These are phyloP conservation scores for Urocitellus parryii DNA, from an alignment of 2,113 vertebrate species.

Conservation along the genomic window DNA sequence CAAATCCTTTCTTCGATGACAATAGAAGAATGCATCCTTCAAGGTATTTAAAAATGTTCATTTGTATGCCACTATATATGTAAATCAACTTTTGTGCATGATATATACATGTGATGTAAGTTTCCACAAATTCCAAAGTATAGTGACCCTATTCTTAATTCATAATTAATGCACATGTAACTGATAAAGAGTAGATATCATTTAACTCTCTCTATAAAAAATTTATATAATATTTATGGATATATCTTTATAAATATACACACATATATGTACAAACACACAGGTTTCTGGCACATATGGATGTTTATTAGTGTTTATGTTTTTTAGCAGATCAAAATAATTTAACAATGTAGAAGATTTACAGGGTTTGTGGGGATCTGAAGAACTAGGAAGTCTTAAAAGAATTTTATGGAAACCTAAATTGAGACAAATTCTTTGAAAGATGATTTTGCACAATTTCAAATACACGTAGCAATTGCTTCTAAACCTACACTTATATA, in stretches of 20 bases:
- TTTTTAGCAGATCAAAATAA: background rate
- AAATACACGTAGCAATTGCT: background rate
- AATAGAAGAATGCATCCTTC: background rate
- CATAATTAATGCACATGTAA: background rate
- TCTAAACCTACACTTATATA: background rate
- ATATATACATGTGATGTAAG: background rate
- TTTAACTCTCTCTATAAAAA: background rate
- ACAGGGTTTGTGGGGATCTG: background rate
- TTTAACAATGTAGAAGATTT: background rate
- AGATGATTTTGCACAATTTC: background rate
- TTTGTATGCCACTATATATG: background rate
- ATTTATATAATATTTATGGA: background rate
- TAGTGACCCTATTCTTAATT: background rate
- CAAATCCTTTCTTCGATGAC: too few species aligned
- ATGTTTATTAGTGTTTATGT: background rate
- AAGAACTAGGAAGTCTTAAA: background rate
- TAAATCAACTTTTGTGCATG: background rate
- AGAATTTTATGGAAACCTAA: background rate
- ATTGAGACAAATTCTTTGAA: background rate
- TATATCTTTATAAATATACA: background rate
- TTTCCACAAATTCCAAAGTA: background rate
- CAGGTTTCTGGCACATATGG: background rate
- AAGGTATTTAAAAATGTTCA: background rate
- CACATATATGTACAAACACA: background rate
- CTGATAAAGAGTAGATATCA: background rate